A percentile compares a stretch with the other conserved stretches of the same genome.
Conservation (phyloP, 64 coral and sea anemone genomes). For the Pocillopora verrucosa region DNA sequence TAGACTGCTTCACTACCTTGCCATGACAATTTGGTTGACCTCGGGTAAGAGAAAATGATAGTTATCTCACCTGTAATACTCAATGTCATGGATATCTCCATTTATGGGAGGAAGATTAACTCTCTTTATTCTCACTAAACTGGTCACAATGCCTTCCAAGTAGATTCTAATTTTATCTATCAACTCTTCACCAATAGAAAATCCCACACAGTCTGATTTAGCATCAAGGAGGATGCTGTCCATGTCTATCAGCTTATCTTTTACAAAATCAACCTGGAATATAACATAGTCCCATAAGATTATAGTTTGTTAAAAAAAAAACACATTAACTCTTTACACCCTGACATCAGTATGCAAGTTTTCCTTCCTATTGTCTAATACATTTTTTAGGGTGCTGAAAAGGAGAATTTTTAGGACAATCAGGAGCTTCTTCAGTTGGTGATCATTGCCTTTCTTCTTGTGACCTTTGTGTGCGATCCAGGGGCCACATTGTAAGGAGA, state of each 20-base stretch:
- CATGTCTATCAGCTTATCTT: conserved; percentile 21
- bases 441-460: too few species aligned
- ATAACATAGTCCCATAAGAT: not conserved
- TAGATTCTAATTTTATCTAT: not conserved
- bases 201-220: not conserved
- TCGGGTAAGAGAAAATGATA: not conserved
- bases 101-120: not conserved
- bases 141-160: not conserved
- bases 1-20: too few species aligned
- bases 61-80: conserved; percentile 9
- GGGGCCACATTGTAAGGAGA: too few species aligned
- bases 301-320: not conserved
- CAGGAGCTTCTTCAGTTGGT: too few species aligned
- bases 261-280: conserved; percentile 1
- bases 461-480: too few species aligned
- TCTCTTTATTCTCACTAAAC: conserved; percentile 16
- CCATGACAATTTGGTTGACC: too few species aligned
- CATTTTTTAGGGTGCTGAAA: too few species aligned
- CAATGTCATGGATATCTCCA: conserved; percentile 11
- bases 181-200: not conserved
- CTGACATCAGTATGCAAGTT: too few species aligned
- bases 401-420: too few species aligned
- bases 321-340: too few species aligned
- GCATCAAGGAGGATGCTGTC: conserved; percentile 12
- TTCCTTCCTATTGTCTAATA: too few species aligned